Percentiles rank a stretch among this genome's conserved stretches.
phyloP scores from a whole-genome alignment of 2,113 vertebrate genomes.

The Cebus imitator region DNA sequence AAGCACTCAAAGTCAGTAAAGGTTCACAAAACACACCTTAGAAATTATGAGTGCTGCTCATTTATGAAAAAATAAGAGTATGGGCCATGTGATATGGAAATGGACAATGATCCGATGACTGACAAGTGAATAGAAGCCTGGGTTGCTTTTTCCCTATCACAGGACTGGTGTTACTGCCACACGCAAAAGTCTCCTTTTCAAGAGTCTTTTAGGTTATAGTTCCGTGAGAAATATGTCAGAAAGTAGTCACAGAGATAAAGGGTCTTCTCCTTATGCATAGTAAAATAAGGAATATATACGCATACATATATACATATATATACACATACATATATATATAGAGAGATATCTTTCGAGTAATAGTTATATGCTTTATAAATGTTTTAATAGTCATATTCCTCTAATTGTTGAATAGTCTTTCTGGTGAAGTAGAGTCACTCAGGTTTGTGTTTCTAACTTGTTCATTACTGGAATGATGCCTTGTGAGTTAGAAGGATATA shows the following conservation, averaged over 20 bases:
- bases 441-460: neutral
- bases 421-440: neutral
- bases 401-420: neutral
- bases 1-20: neutral
- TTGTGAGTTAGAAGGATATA: neutral
- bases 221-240: neutral
- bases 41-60: neutral
- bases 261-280: neutral
- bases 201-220: neutral
- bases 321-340: no score
- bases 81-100: neutral
- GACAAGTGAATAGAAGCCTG: neutral
- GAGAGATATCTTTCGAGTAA: neutral
- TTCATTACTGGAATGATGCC: neutral
- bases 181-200: neutral
- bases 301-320: no score
- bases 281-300: neutral
- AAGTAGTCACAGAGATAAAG: neutral
- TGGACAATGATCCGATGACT: neutral
- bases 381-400: neutral
- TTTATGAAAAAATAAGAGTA: neutral
- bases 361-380: neutral
- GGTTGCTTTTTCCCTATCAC: neutral
- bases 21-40: neutral
- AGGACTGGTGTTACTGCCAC: neutral